A percentile compares a stretch with the other conserved stretches of the same genome.
Evolutionary conservation across 1,140 invertebrate genomes (phyloP).

Genomic region (Amphibalanus amphitrite): DNA sequence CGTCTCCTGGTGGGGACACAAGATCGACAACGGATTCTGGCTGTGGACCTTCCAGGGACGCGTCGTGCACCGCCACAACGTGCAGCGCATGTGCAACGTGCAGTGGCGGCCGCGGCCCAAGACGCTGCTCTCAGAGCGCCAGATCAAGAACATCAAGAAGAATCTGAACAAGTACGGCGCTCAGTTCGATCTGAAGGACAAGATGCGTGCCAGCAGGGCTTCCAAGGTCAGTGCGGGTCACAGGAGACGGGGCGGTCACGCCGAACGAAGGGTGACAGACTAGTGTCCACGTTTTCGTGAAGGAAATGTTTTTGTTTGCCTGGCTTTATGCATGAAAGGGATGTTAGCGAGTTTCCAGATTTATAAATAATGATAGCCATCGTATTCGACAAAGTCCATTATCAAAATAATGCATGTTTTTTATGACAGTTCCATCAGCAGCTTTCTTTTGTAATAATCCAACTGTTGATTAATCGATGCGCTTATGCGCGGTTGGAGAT

Average conservation of each 20-base stretch:
- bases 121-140: slow-evolving; percentile 47
- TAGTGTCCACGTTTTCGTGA: not conserved
- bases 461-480: slow-evolving; percentile 7
- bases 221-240: slow-evolving; percentile 54
- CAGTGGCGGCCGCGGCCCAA: slow-evolving; percentile 89
- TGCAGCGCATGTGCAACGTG: slow-evolving; percentile 86
- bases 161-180: slow-evolving; percentile 94
- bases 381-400: not conserved
- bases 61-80: slow-evolving; percentile 55
- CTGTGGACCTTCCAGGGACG: slow-evolving; percentile 96
- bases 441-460: slow-evolving; percentile 8
- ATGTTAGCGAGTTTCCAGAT: not conserved
- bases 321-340: not conserved
- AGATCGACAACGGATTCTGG: slow-evolving; percentile 88
- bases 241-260: too few species aligned
- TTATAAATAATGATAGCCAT: not conserved
- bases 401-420: not conserved
- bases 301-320: not conserved
- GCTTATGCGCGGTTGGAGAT: not conserved
- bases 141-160: slow-evolving; percentile 86
- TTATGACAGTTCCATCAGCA: not conserved
- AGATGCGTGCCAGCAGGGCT: slow-evolving; percentile 74
- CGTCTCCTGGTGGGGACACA: slow-evolving; percentile 88
- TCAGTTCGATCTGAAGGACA: slow-evolving; percentile 91
- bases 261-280: not conserved